phyloP scores from a whole-genome alignment of 2,797 vertebrate genomes.

The Bucorvus abyssinicus region DNA sequence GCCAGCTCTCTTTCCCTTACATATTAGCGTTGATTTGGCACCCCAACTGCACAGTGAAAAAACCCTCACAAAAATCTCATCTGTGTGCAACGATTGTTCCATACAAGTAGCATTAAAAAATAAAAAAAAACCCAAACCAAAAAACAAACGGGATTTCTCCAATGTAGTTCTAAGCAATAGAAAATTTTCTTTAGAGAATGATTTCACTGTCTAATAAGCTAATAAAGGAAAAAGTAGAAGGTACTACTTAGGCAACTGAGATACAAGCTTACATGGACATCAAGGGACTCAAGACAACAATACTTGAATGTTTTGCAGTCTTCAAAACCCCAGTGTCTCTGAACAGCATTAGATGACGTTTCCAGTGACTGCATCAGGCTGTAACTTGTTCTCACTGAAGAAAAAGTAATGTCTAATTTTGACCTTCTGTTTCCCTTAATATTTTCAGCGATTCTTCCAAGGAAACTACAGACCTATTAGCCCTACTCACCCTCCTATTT shows the following conservation, averaged over 20 bases:
- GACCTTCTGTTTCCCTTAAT: not conserved
- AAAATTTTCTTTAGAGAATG: not conserved
- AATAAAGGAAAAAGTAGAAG: not conserved
- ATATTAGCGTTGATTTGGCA: accelerated
- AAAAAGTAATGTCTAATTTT: not conserved
- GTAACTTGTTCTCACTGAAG: not conserved
- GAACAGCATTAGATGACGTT: not conserved
- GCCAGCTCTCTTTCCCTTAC: not conserved
- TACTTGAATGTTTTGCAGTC: not conserved
- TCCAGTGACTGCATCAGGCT: not conserved
- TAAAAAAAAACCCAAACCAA: not conserved
- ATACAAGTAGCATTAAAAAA: not conserved
- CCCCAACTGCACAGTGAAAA: not conserved
- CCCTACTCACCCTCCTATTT: not conserved
- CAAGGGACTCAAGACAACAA: not conserved
- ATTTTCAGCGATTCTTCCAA: not conserved
- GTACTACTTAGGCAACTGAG: not conserved
- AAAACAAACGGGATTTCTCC: not conserved
- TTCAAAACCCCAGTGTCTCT: not conserved
- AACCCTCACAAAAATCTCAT: not conserved
- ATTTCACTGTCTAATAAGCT: not conserved
- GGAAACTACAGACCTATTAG: not conserved
- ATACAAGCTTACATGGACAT: not conserved
- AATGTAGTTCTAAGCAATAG: not conserved
- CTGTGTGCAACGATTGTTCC: not conserved